A percentile compares a stretch with the other conserved stretches of the same genome.
Evolutionary conservation across 2,888 invertebrate species (phyloP).

Genomic region (Pheosia gnoma): DNA sequence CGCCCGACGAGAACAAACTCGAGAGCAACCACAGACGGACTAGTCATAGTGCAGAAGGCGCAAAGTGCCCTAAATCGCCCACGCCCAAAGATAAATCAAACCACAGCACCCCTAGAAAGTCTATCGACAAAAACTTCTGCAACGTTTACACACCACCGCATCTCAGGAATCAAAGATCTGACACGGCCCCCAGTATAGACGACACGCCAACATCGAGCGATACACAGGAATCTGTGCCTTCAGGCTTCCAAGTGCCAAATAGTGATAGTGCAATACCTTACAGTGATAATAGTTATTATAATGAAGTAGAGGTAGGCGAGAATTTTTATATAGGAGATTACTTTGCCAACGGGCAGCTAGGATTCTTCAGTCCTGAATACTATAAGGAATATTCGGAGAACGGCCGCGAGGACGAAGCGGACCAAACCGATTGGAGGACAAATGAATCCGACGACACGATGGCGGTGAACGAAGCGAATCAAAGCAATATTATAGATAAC

Average conservation of each 20-base stretch:
- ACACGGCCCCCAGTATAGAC: slow-evolving; percentile 61
- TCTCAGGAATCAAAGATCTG: slow-evolving; percentile 72
- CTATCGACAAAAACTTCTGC: slow-evolving; percentile 74
- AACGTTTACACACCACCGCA: slow-evolving; percentile 82
- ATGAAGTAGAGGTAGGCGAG: slow-evolving; percentile 69
- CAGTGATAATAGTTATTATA: slow-evolving; percentile 78
- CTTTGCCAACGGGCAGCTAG: slow-evolving; percentile 77
- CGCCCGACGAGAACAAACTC: slow-evolving; percentile 49
- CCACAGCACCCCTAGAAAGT: slow-evolving; percentile 69
- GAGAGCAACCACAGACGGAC: slow-evolving; percentile 49
- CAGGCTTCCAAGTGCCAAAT: slow-evolving; percentile 79
- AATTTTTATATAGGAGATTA: slow-evolving; percentile 82
- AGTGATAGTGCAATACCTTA: slow-evolving; percentile 80
- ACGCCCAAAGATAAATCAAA: slow-evolving; percentile 65
- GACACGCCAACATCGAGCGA: slow-evolving; percentile 56
- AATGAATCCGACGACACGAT: slow-evolving; percentile 72
- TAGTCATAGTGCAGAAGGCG: slow-evolving; percentile 51
- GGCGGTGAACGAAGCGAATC: slow-evolving; percentile 67
- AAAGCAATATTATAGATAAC: slow-evolving; percentile 75
- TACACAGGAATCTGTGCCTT: slow-evolving; percentile 70
- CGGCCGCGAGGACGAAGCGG: slow-evolving; percentile 46
- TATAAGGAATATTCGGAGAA: slow-evolving; percentile 64
- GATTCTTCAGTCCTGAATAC: slow-evolving; percentile 71
- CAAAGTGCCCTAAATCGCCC: slow-evolving; percentile 71
- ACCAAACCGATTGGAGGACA: slow-evolving; percentile 57